Evolutionary conservation across 2,797 vertebrate species (phyloP), one percentile per base, ranked within the genome.

Genomic region (Amblyraja radiata): DNA sequence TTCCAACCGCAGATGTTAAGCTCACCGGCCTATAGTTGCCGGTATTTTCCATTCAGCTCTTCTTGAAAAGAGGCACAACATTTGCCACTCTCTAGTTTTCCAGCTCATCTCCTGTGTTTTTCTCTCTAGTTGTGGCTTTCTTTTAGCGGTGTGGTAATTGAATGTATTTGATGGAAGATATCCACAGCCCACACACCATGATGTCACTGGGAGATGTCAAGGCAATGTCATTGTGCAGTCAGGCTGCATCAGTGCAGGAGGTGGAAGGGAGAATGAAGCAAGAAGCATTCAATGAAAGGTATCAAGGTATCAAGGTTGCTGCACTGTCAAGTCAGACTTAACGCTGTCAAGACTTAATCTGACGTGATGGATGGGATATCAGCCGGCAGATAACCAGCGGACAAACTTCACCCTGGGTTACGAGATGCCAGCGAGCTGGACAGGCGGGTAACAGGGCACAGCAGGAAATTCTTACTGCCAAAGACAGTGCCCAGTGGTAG

Each of bases 101-200:
- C 46, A 54, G 5, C 46, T 54, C 46, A 6, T 54, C 46, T 54
- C 46, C 46, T 54, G 46, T 6, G 6, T 54, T 6, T 54, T 54
- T 3, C 46, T 54, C 46, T 54, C 46, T 54, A 54, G 46, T 54
- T 54, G 46, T 54, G 46, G 7, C 54, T n/a, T 61, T 65, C 14
- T 54, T 84, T 32, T 86, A 13, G 18, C 18, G 21, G 28, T 13
- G 10, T 88, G 28, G 65, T 61, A 88, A 32, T 88, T n/a, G 18
- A 77, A 54, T 58, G 65, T 58, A 36, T 6, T 78, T 90, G 93
- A 94, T 91, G 54, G 3, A 80, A 90, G 77, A 77, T 93, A 73
- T 93, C 61, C 21, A 11, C 93, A 23, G 32, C 5, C 1, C 2
- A 46, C 63, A 93, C 91, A 36, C 78, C 39, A 39, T 0, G 0